These are phyloP conservation scores for Ataeniobius toweri DNA, from an alignment of 2,797 vertebrate genomes.

Conservation along the genomic window DNA sequence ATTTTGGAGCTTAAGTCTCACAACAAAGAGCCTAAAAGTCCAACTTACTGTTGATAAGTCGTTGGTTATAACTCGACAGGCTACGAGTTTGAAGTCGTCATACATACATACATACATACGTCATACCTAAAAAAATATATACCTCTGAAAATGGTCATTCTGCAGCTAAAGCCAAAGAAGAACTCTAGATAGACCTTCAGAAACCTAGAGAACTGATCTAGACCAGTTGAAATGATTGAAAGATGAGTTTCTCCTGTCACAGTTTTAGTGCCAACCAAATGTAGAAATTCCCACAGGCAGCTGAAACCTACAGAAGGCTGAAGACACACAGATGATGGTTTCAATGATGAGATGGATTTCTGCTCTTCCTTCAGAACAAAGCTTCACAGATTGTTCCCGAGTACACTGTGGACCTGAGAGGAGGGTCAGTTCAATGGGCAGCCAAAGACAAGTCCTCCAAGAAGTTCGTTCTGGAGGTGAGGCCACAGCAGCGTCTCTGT, in stretches of 20 bases:
- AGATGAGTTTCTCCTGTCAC: neutral
- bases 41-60: neutral
- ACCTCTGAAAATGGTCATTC: neutral
- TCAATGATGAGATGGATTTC: slow-evolving; percentile 2
- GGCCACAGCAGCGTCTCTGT: slow-evolving; percentile 1
- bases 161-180: neutral
- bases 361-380: slow-evolving; percentile 74
- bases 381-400: slow-evolving; percentile 86
- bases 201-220: neutral
- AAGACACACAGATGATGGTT: neutral
- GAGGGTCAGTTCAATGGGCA: slow-evolving; percentile 85
- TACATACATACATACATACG: no score
- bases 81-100: neutral
- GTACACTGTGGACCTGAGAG: slow-evolving; percentile 87
- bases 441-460: slow-evolving; percentile 92
- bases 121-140: neutral
- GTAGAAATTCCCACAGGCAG: neutral
- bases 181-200: neutral
- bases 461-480: slow-evolving; percentile 92
- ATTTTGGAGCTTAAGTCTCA: neutral
- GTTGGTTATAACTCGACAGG: neutral
- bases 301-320: neutral
- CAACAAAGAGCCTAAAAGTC: neutral
- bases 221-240: neutral
- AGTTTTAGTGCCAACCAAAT: neutral